Conservation (phyloP, 2,888 invertebrate genomes). For the Philhelius pedissequus region DNA sequence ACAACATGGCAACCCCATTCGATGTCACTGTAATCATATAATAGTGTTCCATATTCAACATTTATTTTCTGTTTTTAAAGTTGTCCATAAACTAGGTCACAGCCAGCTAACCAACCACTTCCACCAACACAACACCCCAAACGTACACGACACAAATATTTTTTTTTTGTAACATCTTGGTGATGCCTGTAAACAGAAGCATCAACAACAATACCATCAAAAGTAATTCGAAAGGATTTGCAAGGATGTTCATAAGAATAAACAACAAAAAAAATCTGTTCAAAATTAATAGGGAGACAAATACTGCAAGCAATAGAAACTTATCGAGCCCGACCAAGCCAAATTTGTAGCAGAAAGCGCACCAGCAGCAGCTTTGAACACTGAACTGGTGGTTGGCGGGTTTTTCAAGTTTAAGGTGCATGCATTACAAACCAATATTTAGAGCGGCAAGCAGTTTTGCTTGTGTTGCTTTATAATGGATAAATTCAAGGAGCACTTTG, state of each 20-base stretch:
- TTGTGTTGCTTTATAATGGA: conserved; percentile 8
- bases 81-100: conserved; percentile 55
- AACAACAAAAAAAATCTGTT: not conserved
- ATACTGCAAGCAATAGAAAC: conserved; percentile 52
- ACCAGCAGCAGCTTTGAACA: not conserved
- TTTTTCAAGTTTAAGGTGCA: conserved; percentile 51
- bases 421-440: not conserved
- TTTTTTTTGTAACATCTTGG: conserved; percentile 24
- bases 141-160: not conserved
- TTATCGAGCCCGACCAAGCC: conserved; percentile 41
- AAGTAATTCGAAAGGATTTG: conserved; percentile 37
- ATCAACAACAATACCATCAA: conserved; percentile 40
- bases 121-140: conserved; percentile 20
- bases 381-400: not conserved
- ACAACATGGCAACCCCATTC: not conserved
- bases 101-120: conserved; percentile 49
- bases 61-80: conserved; percentile 51
- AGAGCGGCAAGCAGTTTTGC: not conserved
- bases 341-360: not conserved
- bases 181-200: conserved; percentile 44
- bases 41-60: conserved; percentile 35
- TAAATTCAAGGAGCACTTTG: conserved; percentile 22
- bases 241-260: conserved; percentile 35
- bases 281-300: conserved; percentile 41
- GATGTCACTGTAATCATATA: conserved; percentile 2